Evolutionary conservation across 2,797 vertebrate species (phyloP).

Genomic region (Crenichthys baileyi): DNA sequence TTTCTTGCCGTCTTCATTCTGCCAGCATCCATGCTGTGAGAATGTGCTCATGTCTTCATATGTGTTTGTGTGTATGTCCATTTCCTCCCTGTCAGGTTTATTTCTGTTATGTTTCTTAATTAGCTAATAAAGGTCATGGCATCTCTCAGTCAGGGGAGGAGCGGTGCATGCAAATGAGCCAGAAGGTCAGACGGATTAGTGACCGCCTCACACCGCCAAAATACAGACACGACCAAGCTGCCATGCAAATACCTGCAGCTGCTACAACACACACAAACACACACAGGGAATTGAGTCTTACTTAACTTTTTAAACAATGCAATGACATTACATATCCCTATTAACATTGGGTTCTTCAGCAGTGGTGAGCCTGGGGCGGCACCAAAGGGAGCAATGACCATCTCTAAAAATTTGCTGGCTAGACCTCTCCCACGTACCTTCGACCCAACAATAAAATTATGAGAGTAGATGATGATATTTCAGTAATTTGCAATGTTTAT

Average conservation of each 20-base stretch:
- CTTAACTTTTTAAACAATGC: neutral
- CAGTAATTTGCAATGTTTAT: neutral
- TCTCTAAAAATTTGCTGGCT: no score
- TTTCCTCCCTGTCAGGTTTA: slow-evolving; percentile 72
- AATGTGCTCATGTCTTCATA: slow-evolving; percentile 28
- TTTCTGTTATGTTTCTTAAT: slow-evolving; percentile 82
- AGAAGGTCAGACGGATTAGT: slow-evolving; percentile 76
- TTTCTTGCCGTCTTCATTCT: slow-evolving; percentile 46
- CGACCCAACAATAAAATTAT: no score
- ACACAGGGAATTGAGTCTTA: slow-evolving; percentile 8
- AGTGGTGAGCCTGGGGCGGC: no score
- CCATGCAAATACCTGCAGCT: slow-evolving; percentile 70
- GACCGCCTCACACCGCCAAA: slow-evolving; percentile 66
- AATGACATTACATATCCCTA: neutral
- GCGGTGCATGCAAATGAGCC: slow-evolving; percentile 72
- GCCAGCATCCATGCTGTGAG: slow-evolving; percentile 31
- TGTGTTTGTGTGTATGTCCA: slow-evolving; percentile 36
- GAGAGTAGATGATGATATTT: neutral
- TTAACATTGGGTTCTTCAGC: no score
- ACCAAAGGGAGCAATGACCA: no score
- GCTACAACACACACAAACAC: slow-evolving; percentile 5
- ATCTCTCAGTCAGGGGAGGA: slow-evolving; percentile 65
- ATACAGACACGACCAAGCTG: slow-evolving; percentile 65
- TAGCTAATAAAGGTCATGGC: slow-evolving; percentile 81
- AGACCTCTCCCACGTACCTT: no score